Evolutionary conservation across 2,113 vertebrate genomes (phyloP), one percentile per base, ranked within the genome.

Genomic region (Paramisgurnus dabryanus): DNA sequence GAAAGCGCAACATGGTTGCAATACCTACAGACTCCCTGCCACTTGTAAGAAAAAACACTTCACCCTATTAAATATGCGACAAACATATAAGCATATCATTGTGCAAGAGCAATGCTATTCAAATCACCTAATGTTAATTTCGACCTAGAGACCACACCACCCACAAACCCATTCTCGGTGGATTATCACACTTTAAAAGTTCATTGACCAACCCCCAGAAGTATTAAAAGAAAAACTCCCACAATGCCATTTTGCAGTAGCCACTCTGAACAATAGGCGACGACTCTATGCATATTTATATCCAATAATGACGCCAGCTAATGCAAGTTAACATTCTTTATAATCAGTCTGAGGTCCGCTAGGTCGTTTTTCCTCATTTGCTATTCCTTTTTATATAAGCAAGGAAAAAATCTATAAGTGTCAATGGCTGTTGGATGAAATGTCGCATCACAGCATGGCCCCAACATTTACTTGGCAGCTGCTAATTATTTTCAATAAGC

Each of bases 381-480:
- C 4, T 82, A 67, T 75, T 64, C 43, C 13, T 63, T 50, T 73
- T 64, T 58, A 74, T 53, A 18, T 64, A 47, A 45, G 71, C 47
- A 57, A 78, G 27, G 55, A 61, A 68, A 67, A 10, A 68, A 41
- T 34, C 45, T 61, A 64, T 57, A 72, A 58, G 53, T 79, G 45
- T 43, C 53, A 63, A 61, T 12, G 18, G 12, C 40, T 50, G 58
- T 53, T 80, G n/a, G 12, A 11, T 27, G 43, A 57, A 49, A 40
- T 40, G 50, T 58, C 64, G 22, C 27, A 55, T 69, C 69, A 78
- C 53, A 47, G 69, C 18, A 60, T 78, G 73, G 34, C 12, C 68
- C 10, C 67, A 40, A 45, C 34, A 75, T 50, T 74, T 71, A 47
- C 57, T 81, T 81, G 75, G 65, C 73, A 74, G 61, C 43, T 63